These are phyloP conservation scores for Rhea americana DNA, from an alignment of 2,113 vertebrate species.

Conservation along the genomic window DNA sequence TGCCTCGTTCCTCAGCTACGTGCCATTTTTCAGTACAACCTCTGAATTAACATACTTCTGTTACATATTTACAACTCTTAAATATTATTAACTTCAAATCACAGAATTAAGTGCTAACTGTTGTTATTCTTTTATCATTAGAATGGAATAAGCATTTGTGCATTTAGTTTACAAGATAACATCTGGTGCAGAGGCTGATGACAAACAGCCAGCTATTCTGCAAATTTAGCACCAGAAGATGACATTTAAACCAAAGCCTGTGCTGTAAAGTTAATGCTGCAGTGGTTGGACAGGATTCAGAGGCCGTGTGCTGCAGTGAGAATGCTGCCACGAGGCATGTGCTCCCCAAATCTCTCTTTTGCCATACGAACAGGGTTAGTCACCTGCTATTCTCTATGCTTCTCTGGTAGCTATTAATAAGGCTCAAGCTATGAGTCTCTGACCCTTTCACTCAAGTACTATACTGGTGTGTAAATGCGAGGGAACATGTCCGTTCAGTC, in stretches of 20 bases:
- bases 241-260: slow-evolving; percentile 26
- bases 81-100: not conserved
- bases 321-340: not conserved
- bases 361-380: not conserved
- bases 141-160: slow-evolving; percentile 18
- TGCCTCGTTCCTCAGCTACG: not conserved
- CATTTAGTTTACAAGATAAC: slow-evolving; percentile 41
- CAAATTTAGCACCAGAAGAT: not conserved
- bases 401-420: not conserved
- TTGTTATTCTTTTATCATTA: slow-evolving; percentile 26
- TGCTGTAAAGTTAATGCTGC: slow-evolving; percentile 15
- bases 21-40: not conserved
- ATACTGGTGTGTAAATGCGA: rapidly evolving
- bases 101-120: slow-evolving; percentile 28
- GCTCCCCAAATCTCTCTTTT: not conserved
- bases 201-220: slow-evolving; percentile 30
- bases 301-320: not conserved
- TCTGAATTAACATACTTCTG: not conserved
- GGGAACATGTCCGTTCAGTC: not conserved
- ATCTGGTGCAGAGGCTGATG: slow-evolving; percentile 8
- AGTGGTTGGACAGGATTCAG: slow-evolving; percentile 36
- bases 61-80: slow-evolving; percentile 47
- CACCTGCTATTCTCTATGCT: not conserved
- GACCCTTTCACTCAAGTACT: not conserved
- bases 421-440: not conserved